A percentile compares a stretch with the other conserved stretches of the same genome.
These are phyloP conservation scores for Nibea albiflora DNA, from an alignment of 2,113 vertebrate genomes.

Conservation along the genomic window DNA sequence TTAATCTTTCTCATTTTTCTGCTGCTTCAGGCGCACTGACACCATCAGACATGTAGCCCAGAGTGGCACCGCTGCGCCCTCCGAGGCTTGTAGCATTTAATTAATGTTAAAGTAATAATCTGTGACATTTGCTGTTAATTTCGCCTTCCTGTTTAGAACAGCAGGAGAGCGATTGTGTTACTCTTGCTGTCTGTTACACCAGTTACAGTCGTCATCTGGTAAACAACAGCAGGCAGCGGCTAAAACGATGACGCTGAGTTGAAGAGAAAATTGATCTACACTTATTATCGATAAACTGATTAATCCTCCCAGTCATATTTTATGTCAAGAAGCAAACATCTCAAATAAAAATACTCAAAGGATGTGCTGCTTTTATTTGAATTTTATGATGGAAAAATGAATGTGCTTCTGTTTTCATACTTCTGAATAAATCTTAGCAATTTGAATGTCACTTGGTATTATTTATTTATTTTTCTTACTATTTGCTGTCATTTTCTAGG, in stretches of 20 bases:
- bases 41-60: slow-evolving; percentile 5
- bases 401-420: not conserved
- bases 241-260: too few relatives aligned
- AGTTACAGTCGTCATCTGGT: not conserved
- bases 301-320: not conserved
- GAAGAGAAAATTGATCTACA: not conserved
- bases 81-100: not conserved
- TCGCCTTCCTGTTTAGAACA: not conserved
- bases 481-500: not conserved
- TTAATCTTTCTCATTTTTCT: slow-evolving; percentile 51
- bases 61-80: not conserved
- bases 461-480: not conserved
- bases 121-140: slow-evolving; percentile 43
- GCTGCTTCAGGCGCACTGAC: slow-evolving; percentile 14
- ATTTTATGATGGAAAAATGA: not conserved
- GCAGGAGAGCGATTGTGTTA: not conserved
- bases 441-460: not conserved
- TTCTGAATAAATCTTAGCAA: not conserved
- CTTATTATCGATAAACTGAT: too few relatives aligned
- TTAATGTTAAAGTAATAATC: slow-evolving; percentile 39
- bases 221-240: not conserved
- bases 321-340: not conserved
- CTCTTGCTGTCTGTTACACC: not conserved
- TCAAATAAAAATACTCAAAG: too few relatives aligned
- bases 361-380: not conserved